Evolutionary conservation across 2,888 invertebrate genomes (phyloP).

Genomic region (Ashinkailepas kermadecensis): DNA sequence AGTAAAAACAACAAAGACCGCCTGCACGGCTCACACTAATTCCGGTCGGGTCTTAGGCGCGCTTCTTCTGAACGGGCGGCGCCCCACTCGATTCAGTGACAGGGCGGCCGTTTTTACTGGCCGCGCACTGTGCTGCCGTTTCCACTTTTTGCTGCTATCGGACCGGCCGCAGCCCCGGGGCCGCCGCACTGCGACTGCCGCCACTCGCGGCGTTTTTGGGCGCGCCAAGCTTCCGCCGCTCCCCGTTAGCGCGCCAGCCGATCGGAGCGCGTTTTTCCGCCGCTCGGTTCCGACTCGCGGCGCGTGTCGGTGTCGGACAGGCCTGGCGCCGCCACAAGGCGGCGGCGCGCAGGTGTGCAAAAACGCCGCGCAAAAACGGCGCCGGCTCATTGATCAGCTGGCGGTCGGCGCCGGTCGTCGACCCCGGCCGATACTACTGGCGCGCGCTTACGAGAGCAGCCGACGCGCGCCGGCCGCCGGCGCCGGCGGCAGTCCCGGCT

Average conservation of each 20-base stretch:
- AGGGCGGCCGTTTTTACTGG: not conserved
- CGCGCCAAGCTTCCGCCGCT: not conserved
- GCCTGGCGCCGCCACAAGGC: not conserved
- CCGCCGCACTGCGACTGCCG: not conserved
- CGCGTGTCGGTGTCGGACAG: not conserved
- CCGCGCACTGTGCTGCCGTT: not conserved
- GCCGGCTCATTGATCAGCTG: slow-evolving; percentile 16
- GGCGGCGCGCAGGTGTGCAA: slow-evolving; percentile 12
- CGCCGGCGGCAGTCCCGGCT: slow-evolving; percentile 9
- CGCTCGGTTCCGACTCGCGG: not conserved
- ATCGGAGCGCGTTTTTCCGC: not conserved
- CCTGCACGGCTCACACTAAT: not conserved
- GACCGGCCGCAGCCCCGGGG: not conserved
- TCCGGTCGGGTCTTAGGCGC: not conserved
- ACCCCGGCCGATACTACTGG: slow-evolving; percentile 3
- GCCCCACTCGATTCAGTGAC: not conserved
- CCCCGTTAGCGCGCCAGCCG: not conserved
- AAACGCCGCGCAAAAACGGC: slow-evolving; percentile 7
- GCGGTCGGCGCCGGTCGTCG: not conserved
- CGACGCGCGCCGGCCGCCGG: not conserved
- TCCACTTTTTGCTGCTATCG: not conserved
- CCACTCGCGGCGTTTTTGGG: not conserved
- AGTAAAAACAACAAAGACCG: slow-evolving; percentile 8
- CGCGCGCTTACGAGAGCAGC: not conserved
- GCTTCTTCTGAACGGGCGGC: not conserved